These are phyloP conservation scores for Bugulina stolonifera DNA, from an alignment of 2,888 invertebrate genomes.

Conservation along the genomic window DNA sequence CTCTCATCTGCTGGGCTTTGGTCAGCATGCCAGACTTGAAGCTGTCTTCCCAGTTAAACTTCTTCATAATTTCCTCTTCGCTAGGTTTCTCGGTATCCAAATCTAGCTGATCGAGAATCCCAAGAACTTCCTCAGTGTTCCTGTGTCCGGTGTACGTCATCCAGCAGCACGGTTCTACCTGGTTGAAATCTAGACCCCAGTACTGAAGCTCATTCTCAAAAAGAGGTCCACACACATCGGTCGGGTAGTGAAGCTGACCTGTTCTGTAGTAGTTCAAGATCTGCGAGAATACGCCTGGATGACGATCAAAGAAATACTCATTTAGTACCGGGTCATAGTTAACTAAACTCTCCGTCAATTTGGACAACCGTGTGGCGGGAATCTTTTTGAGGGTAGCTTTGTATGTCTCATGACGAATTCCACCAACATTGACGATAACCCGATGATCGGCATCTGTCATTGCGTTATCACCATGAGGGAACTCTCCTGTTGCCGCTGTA, in stretches of 20 bases:
- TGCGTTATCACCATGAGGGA: neutral
- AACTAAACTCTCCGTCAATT: constrained; percentile 90
- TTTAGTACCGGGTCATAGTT: constrained; percentile 99
- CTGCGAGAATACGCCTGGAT: constrained; percentile 94
- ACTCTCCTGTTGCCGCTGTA: neutral
- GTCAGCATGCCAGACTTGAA: constrained; percentile 54
- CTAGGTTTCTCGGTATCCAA: constrained; percentile 92
- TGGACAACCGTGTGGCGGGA: constrained; percentile 86
- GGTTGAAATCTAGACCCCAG: constrained; percentile 98
- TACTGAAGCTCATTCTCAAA: constrained; percentile 99
- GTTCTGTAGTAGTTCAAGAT: constrained; percentile 93
- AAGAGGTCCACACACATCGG: constrained; percentile 95
- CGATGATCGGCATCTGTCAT: constrained; percentile 85
- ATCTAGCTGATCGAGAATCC: constrained; percentile 92
- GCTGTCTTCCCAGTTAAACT: constrained; percentile 67
- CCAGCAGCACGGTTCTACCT: constrained; percentile 99
- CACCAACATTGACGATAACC: constrained; percentile 95
- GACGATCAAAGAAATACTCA: constrained; percentile 95
- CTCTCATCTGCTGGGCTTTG: constrained; percentile 88
- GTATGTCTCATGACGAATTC: constrained; percentile 80
- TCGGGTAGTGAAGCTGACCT: constrained; percentile 96
- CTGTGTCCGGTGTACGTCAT: constrained; percentile 87
- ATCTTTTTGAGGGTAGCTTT: constrained; percentile 84
- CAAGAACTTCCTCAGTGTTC: constrained; percentile 97
- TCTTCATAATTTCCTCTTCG: constrained; percentile 93